Base-by-base conservation (phyloP, 2,888 invertebrate species). In the Plebejus argus region DNA sequence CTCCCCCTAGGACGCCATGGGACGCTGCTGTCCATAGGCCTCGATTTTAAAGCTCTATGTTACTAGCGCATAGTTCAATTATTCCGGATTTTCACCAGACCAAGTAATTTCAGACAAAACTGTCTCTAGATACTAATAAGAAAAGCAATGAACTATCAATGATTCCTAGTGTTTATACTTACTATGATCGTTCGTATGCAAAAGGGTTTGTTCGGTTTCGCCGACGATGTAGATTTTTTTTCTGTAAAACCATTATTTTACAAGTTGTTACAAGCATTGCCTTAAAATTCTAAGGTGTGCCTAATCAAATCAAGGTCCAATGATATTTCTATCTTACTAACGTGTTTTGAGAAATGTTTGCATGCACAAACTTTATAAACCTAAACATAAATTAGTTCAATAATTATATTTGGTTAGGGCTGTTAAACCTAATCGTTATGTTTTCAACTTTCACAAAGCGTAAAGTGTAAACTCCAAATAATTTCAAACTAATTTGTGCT, bases 371-470 rank as follows among this genome's bases (percentile, higher is more conserved):
- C 12, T 15, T 66, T 66, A 28, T 20, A 18, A 56, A n/a, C n/a
- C n/a, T n/a, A 20, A 61, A 23, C 58, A 61, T 61, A 12, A 66
- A 66, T 28, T 33, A 66, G 15, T 15, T 66, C 33, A 18, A 23
- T 28, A 66, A 66, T 66, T 33, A 33, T 6, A 28, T 28, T 66
- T 28, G 66, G 66, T 66, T 33, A 66, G 5, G 66, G 5, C 28
- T 66, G 28, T 15, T 28, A 66, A 28, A 66, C 66, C 12, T 61
- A 12, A 23, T 61, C 23, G 28, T 66, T 28, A 28, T 66, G 66
- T 66, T 66, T 28, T 66, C 66, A 66, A 66, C 66, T 28, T 66
- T 66, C 66, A 23, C 66, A 66, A 28, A 28, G 28, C 66, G 66
- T 66, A 45, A 45, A 45, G 45, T 66, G 23, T 33, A 33, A 66